A percentile compares a stretch with the other conserved stretches of the same genome.
phyloP scores from a whole-genome alignment of 2,888 invertebrate genomes.

The Erebia palarica region DNA sequence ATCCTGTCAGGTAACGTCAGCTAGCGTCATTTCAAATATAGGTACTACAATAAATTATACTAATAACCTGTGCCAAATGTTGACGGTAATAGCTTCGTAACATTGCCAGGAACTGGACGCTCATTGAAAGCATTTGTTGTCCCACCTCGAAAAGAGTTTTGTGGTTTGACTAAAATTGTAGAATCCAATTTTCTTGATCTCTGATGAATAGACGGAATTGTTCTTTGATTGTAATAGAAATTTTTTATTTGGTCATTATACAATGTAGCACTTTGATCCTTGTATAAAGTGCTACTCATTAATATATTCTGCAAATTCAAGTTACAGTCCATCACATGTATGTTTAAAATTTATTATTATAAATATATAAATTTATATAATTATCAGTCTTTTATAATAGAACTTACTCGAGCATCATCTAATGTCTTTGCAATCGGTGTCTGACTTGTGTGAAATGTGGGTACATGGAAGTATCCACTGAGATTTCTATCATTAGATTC shows the following conservation, averaged over 20 bases:
- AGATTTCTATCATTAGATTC: conserved; percentile 45
- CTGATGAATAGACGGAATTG: conserved; percentile 45
- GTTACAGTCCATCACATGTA: not conserved
- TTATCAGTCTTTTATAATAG: conserved; percentile 1
- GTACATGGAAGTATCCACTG: conserved; percentile 46
- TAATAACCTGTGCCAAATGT: conserved; percentile 49
- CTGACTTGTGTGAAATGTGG: conserved; percentile 61
- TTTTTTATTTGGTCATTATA: conserved; percentile 51
- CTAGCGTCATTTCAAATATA: too few relatives aligned
- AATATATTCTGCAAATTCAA: conserved; percentile 46
- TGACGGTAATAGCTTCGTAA: conserved; percentile 45
- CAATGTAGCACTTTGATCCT: conserved; percentile 49
- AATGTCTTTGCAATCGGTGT: conserved; percentile 61
- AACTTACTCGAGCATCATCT: conserved; percentile 63
- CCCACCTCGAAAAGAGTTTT: conserved; percentile 39
- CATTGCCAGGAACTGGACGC: conserved; percentile 35
- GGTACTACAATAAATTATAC: too few relatives aligned
- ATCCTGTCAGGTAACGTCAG: too few relatives aligned
- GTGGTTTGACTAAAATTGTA: conserved; percentile 56
- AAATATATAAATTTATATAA: too few relatives aligned
- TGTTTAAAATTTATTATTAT: not conserved
- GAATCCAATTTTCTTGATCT: conserved; percentile 52
- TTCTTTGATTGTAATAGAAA: conserved; percentile 50
- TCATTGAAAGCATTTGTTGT: conserved; percentile 41
- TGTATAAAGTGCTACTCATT: conserved; percentile 55